Base-by-base conservation (phyloP, 2,113 vertebrate genomes). In the Trachemys scripta region DNA sequence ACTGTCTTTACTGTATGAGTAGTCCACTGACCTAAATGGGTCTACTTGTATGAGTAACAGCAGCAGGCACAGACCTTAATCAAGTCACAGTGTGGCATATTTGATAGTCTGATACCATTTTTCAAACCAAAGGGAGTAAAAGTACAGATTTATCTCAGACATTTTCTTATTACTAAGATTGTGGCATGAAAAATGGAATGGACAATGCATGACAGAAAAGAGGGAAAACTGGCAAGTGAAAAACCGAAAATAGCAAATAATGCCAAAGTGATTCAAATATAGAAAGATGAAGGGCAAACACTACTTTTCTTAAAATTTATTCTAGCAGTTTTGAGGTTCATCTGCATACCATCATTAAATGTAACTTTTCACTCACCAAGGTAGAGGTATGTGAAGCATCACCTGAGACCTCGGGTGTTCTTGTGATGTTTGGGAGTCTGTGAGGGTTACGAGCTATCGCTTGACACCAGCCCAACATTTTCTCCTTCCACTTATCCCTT, bases 381-480 rank as follows among this genome's bases (percentile, higher is more conserved):
- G 98, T 80, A 93, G 98, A 98, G 92, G 96, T 97, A 97, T 98
- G 97, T 85, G 98, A 96, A 94, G 97, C 90, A 94, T 98, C 98
- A 91, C 98, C 98, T 96, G 98, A 96, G 97, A 97, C 96, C 92
- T 98, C 98, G 2, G 98, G 98, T 93, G 98, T 98, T 92, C 98
- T 96, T 89, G 98, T 98, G 97, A 90, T 98, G 98, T 97, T 98
- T 93, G 98, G 98, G 94, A 98, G 95, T 98, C 98, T 98, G 98
- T 98, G 98, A 97, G 98, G 98, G 85, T 98, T 98, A 93, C 98
- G 98, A 96, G 98, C 98, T 98, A 98, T 98, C 92, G 98, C 98
- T 98, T 98, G 98, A 98, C 98, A 98, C 98, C 98, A 98, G 98
- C 98, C 98, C 98, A 98, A 96, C 98, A 98, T 98, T 98, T 98